Base-by-base conservation (phyloP, 2,797 vertebrate species). In the Phataginus tricuspis region DNA sequence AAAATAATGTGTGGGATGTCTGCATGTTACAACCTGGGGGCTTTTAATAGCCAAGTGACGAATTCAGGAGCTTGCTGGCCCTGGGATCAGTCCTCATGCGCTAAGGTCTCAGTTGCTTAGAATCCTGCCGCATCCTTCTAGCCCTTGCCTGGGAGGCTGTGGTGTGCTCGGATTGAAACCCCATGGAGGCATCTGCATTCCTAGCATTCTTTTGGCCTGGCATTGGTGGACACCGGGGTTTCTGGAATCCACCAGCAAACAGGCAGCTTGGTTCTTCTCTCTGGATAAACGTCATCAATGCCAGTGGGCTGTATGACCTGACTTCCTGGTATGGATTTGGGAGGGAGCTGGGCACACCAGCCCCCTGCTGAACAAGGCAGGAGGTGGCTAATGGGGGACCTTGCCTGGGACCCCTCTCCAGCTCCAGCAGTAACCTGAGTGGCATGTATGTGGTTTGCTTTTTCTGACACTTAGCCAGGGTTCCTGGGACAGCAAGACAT, bases 131-230 rank as follows among this genome's bases (percentile, higher is more conserved):
- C 74, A 74, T 57, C 91, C 88, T 79, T 91, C 49, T 86, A 86
- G 66, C 51, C 80, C 74, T 42, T 37, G 57, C 89, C 90, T 63
- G 0, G 68, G 18, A 39, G 66, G 74, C 82, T 53, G 42, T 1
- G 59, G 51, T 45, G 55, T 91, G 82, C 82, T 75, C 89, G 87
- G 89, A 66, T 57, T 72, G 49, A 83, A 49, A 57, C 49, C 72
- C 45, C 5, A 45, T 3, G 79, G 85, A 93, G 90, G 29, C 86
- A 0, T 45, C 37, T 90, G 64, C 53, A 94, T 97, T 96, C 96
- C 83, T 90, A 0, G 5, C 74, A 94, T 98, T 96, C 96, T 49
- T 97, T 16, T 2, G 64, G 59, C 66, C 80, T 68, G 94, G 83
- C 83, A 37, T 4, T 29, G 78, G 72, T n/a, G 92, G 68, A 34